These are phyloP conservation scores for Calyptommatus sinebrachiatus DNA, from an alignment of 2,113 vertebrate species.

Conservation along the genomic window DNA sequence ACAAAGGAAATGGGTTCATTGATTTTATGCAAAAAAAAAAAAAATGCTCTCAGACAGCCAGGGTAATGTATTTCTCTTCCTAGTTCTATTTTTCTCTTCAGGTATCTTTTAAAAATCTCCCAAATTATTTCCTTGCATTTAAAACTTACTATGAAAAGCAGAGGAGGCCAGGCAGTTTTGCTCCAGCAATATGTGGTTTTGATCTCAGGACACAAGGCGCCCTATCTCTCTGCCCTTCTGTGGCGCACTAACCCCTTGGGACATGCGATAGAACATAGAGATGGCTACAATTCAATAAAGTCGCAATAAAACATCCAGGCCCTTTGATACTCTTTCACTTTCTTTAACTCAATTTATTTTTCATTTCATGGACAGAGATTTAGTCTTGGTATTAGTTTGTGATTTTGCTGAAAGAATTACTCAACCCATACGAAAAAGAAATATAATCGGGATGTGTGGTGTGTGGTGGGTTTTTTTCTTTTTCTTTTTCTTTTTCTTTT, in stretches of 20 bases:
- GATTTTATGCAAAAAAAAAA: slow-evolving; percentile 29
- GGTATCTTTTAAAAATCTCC: neutral
- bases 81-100: slow-evolving; percentile 11
- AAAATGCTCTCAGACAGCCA: slow-evolving; percentile 14
- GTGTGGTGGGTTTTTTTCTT: slow-evolving; percentile 5
- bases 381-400: slow-evolving; percentile 85
- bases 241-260: slow-evolving; percentile 64
- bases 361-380: slow-evolving; percentile 84
- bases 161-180: slow-evolving; percentile 29
- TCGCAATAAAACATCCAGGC: slow-evolving; percentile 80
- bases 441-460: slow-evolving; percentile 73
- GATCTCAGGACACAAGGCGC: slow-evolving; percentile 53
- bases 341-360: slow-evolving; percentile 87
- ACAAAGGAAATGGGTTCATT: slow-evolving; percentile 29
- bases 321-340: slow-evolving; percentile 76
- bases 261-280: slow-evolving; percentile 69
- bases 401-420: slow-evolving; percentile 83
- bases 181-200: slow-evolving; percentile 35
- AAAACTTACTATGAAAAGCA: slow-evolving; percentile 40
- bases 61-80: slow-evolving; percentile 2
- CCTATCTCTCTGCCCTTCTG: slow-evolving; percentile 52
- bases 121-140: slow-evolving; percentile 39
- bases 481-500: slow-evolving; percentile 71
- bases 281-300: slow-evolving; percentile 79
- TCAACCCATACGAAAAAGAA: slow-evolving; percentile 81